Conservation (phyloP, 2,113 vertebrate species). For the Peromyscus leucopus region DNA sequence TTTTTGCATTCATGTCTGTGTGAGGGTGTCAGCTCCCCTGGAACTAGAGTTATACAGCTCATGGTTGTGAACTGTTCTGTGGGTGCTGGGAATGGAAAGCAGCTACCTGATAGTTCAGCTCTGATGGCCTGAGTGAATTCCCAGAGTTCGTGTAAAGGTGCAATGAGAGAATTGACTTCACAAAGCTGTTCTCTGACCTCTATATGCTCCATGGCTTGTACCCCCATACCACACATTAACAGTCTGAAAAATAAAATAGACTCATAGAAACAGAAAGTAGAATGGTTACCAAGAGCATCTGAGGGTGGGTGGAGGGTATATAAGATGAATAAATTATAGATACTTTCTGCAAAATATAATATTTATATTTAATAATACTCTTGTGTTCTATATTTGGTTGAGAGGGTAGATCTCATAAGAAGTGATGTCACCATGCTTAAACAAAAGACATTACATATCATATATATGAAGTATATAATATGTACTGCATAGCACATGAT, state of each 20-base stretch:
- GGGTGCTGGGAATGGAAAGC: background rate
- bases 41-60: background rate
- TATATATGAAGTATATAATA: background rate
- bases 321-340: background rate
- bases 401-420: background rate
- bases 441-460: background rate
- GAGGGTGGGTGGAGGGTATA: background rate
- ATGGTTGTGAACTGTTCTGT: background rate
- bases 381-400: background rate
- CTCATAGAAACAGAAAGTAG: background rate
- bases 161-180: background rate
- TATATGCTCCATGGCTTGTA: background rate
- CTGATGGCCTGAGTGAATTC: background rate
- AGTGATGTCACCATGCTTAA: background rate
- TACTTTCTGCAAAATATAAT: background rate
- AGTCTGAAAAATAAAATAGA: background rate
- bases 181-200: background rate
- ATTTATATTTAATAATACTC: background rate
- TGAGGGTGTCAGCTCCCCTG: background rate
- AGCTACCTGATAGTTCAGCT: background rate
- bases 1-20: fast-evolving
- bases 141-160: background rate
- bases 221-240: too few relatives aligned
- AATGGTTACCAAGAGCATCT: background rate
- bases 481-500: background rate